Percentiles rank a stretch among this genome's conserved stretches.
phyloP scores from a whole-genome alignment of 2,888 invertebrate species.

The Macrosiphum euphorbiae region DNA sequence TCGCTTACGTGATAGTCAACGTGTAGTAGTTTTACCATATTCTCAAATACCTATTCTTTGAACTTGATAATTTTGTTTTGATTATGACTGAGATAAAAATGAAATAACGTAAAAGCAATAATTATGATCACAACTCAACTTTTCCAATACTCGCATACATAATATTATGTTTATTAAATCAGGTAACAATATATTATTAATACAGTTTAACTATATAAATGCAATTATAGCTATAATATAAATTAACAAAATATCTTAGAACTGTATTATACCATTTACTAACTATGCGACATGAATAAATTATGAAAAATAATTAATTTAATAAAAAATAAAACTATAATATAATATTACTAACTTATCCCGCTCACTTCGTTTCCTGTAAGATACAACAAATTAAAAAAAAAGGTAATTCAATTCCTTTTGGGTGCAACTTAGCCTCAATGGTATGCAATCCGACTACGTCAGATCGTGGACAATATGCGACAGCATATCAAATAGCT shows the following conservation, averaged over 20 bases:
- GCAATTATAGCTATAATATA: background rate
- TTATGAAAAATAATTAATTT: too few relatives aligned
- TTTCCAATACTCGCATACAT: background rate
- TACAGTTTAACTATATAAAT: background rate
- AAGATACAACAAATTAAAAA: too few relatives aligned
- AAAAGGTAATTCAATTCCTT: too few relatives aligned
- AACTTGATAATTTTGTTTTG: background rate
- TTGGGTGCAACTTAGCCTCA: too few relatives aligned
- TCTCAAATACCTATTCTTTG: background rate
- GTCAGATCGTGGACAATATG: too few relatives aligned
- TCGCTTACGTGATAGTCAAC: background rate
- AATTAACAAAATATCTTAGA: background rate
- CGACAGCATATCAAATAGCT: too few relatives aligned
- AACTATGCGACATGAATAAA: background rate
- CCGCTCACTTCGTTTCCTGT: too few relatives aligned
- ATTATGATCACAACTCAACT: background rate
- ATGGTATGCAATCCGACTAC: too few relatives aligned
- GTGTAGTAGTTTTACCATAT: background rate
- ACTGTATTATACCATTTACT: background rate
- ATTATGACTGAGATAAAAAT: background rate
- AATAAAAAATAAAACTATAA: too few relatives aligned
- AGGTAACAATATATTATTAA: background rate
- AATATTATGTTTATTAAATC: background rate
- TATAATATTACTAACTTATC: too few relatives aligned
- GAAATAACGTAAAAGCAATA: background rate